Evolutionary conservation across 1,140 invertebrate species (phyloP), one percentile per base, ranked within the genome.

Genomic region (Ephestia elutella): DNA sequence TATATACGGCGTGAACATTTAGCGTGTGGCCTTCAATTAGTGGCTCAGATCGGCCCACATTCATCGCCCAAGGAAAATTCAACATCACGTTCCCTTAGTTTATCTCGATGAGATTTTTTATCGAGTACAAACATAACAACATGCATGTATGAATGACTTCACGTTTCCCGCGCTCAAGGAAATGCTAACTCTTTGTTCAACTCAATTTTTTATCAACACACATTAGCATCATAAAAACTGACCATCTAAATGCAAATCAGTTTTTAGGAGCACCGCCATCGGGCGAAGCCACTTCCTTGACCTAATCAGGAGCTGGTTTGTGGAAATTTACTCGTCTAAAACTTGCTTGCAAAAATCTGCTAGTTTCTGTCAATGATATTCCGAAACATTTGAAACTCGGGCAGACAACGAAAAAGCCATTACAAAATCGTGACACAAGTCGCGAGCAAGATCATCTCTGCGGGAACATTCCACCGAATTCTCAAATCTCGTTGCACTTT

Each of bases 391-490:
- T 25, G 66, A 70, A 63, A 55, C 57, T 62, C 21, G 25, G 54
- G 59, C 56, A 66, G 66, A 72, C 63, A 68, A 63, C 61, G 60
- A 67, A 67, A 60, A 67, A 62, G 63, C 53, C 54, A 73, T 82
- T 82, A 73, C 73, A 70, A 78, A 78, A 72, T 72, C 73, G 73
- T 76, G 75, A 76, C 73, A 71, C 62, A 62, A 67, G 54, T 17
- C 19, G 57, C 54, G 68, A 73, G 78, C 72, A 67, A 65, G 59
- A 76, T 76, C 72, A 65, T 70, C 62, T 66, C 65, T 74, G 60
- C 60, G 59, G 59, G 68, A 78, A 73, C 66, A 71, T 70, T 66
- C 60, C 60, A 49, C 54, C 56, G 57, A 67, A 70, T 63, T 58
- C 66, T 63, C 55, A 60, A 56, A 63, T 71, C 65, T 66, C 56